phyloP scores from a whole-genome alignment of 2,113 vertebrate species.

The Sapajus apella region DNA sequence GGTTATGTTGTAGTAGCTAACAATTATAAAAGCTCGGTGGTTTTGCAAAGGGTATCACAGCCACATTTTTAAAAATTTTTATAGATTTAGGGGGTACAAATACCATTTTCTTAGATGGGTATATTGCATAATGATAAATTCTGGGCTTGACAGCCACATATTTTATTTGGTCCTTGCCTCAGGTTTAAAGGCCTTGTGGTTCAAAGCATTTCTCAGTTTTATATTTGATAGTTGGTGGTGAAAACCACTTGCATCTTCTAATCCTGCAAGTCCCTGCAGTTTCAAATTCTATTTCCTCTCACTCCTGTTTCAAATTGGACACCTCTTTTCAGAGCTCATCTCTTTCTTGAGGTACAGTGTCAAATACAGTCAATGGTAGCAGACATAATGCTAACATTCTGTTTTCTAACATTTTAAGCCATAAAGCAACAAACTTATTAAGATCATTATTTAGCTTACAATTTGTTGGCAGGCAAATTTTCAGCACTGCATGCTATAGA shows the following conservation, averaged over 20 bases:
- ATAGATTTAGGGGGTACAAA: not conserved
- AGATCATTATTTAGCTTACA: not conserved
- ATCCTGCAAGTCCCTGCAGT: not conserved
- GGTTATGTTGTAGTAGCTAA: not conserved
- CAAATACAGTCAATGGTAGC: not conserved
- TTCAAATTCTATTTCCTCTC: not conserved
- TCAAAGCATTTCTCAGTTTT: conserved; percentile 33
- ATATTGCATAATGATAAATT: not conserved
- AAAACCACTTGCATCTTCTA: not conserved
- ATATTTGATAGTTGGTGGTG: not conserved
- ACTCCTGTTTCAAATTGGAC: not conserved
- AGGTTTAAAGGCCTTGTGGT: not conserved
- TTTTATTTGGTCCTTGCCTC: not conserved
- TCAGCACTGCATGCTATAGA: not conserved
- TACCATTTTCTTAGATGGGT: not conserved
- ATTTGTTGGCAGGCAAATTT: not conserved
- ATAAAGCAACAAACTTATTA: not conserved
- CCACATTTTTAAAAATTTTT: not conserved
- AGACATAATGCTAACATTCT: not conserved
- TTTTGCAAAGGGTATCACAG: not conserved
- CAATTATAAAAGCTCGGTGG: not conserved
- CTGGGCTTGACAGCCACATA: not conserved
- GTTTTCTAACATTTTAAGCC: not conserved
- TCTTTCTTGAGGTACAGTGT: not conserved
- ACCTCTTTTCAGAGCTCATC: not conserved